Evolutionary conservation across 2,888 invertebrate genomes (phyloP), one percentile per base, ranked within the genome.

Genomic region (Dryobotodes eremita): DNA sequence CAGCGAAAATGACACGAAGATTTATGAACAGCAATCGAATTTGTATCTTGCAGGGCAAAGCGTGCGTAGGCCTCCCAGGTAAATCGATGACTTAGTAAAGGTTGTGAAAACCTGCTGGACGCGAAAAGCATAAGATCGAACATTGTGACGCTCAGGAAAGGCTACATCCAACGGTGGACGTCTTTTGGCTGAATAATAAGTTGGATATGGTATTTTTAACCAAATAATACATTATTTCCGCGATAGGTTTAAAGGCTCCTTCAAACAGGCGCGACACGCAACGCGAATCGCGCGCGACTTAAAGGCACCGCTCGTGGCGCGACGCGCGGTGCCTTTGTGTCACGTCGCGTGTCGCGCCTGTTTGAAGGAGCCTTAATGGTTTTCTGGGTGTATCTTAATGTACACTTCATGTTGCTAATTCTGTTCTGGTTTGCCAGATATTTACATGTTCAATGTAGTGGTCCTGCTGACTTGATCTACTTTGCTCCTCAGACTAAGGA

Each of bases 401-500:
- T 50, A 17, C 8, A 42, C n/a, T 15, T 65, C 42, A n/a, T 42
- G 42, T 42, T 1, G 42, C n/a, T n/a, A 42, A 46, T 42, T 1
- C n/a, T 8, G 3, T 23, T 66, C 26, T 48, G 17, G 17, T 66
- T 66, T 48, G 2, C 26, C 50, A 20, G 13, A 50, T 68, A 13
- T 50, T 26, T 20, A 20, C 1, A 20, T 46, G 15, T 46, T 61
- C 15, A n/a, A 15, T 23, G 2, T 0, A 53, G 20, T 48, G 36
- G 36, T 5, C 17, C 61, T 78, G 71, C 82, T 79, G 46, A 17
- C 0, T 31, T 59, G 17, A n/a, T 20, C 23, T 62, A 0, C 20
- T 23, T 13, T 2, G 15, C 36, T 53, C 36, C 0, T 23, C 11
- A 10, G 55, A 53, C 66, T 68, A 74, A 79, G 70, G 74, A 82